These are phyloP conservation scores for Gallinago stenura DNA, from an alignment of 2,797 vertebrate species.

Conservation along the genomic window DNA sequence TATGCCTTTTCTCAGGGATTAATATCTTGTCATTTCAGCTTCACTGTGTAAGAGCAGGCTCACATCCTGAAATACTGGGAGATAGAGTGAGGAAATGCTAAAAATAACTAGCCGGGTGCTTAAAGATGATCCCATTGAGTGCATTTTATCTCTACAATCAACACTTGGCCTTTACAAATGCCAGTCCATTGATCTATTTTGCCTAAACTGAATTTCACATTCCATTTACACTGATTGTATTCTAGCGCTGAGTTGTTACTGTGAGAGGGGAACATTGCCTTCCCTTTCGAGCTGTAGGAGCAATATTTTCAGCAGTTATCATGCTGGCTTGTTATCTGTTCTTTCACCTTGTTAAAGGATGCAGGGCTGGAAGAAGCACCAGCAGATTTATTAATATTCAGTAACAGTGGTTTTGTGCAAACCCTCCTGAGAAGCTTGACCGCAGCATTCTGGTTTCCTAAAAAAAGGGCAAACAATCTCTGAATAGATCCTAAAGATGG, in stretches of 20 bases:
- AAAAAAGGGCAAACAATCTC: neutral
- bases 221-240: neutral
- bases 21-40: slow-evolving; percentile 20
- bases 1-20: slow-evolving; percentile 17
- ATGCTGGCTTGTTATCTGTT: neutral
- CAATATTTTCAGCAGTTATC: neutral
- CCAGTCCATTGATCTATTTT: slow-evolving; percentile 23
- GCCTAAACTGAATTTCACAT: neutral
- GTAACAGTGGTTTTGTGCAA: neutral
- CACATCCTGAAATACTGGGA: neutral
- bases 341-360: neutral
- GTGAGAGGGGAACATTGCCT: neutral
- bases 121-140: neutral
- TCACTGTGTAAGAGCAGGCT: neutral
- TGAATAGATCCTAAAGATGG: neutral
- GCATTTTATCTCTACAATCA: neutral
- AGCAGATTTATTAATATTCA: neutral
- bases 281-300: neutral
- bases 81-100: neutral
- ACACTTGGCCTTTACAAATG: slow-evolving; percentile 32
- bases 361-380: neutral
- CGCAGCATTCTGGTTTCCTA: neutral
- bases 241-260: neutral
- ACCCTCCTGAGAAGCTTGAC: neutral
- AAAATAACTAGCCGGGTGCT: slow-evolving; percentile 8